Base-by-base conservation (phyloP, 2,888 invertebrate species). In the Orthosia gothica region DNA sequence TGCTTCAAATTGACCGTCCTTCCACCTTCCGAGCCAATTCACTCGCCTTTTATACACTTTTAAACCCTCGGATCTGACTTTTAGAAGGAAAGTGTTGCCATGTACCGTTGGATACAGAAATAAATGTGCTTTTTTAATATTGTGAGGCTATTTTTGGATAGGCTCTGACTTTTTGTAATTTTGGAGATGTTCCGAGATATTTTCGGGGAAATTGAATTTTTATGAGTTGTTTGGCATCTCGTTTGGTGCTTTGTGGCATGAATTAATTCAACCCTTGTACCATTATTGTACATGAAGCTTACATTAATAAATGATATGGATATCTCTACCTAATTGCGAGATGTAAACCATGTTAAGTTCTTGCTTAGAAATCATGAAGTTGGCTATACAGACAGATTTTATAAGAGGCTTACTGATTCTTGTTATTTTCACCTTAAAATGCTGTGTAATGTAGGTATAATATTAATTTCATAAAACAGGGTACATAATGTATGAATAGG, bases 1-100 rank as follows among this genome's bases (percentile, higher is more conserved):
- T 92, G 95, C 90, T 93, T 96, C 94, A 91, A n/a, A 95, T 95
- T 95, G 95, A 95, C 95, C 94, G 93, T 93, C 93, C 91, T 90
- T 87, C 89, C 89, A 93, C 92, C 87, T 91, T 91, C 87, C 86
- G 83, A 86, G 89, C 91, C 94, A 93, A 94, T 95, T 94, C 94
- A 91, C 93, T 93, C 91, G 91, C 89, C 93, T 88, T 74, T 93
- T 93, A 91, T 93, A 94, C 91, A 93, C 93, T 93, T 93, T 93
- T 92, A 91, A 92, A 90, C 89, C 91, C 91, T 88, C 86, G 91
- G 91, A 91, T 92, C 91, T 91, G 87, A 88, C 92, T 90, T 91
- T 92, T 92, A 92, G 91, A 93, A 91, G 89, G 87, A 90, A 91
- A 70, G 79, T 82, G 88, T 87, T 88, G 81, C 89, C 88, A 88